Percentiles rank a stretch among this genome's conserved stretches.
Evolutionary conservation across 2,797 vertebrate genomes (phyloP).

Genomic region (Oreochromis grahami): DNA sequence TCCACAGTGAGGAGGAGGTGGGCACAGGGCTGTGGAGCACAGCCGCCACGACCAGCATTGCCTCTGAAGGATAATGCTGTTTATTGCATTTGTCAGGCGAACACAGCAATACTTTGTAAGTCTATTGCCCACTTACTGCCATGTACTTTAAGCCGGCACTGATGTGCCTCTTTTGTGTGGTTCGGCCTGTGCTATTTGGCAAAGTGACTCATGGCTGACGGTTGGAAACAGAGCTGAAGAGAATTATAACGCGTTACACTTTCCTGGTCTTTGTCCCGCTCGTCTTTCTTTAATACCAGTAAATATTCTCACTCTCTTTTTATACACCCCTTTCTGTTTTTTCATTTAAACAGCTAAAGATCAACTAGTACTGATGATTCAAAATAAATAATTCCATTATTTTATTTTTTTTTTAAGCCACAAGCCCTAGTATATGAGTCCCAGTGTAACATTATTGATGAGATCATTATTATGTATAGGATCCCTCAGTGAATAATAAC

Average conservation of each 20-base stretch:
- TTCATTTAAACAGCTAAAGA: constrained; percentile 49
- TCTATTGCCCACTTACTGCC: constrained; percentile 76
- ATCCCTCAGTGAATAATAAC: constrained; percentile 80
- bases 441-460: constrained; percentile 75
- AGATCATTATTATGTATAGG: constrained; percentile 82
- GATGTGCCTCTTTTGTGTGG: constrained; percentile 69
- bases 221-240: constrained; percentile 59
- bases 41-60: constrained; percentile 57
- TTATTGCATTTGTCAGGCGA: constrained; percentile 81
- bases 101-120: constrained; percentile 76
- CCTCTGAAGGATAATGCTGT: constrained; percentile 78
- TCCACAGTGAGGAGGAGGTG: constrained; percentile 48
- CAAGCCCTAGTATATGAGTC: constrained; percentile 58
- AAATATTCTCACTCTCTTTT: constrained; percentile 1
- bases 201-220: constrained; percentile 70
- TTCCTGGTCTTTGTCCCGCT: constrained; percentile 21
- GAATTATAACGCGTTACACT: constrained; percentile 60
- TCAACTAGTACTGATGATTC: constrained; percentile 66
- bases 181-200: constrained; percentile 74
- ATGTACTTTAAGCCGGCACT: constrained; percentile 72
- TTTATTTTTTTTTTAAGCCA: constrained; percentile 64
- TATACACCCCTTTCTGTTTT: neutral
- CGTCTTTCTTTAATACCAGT: neutral
- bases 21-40: constrained; percentile 63
- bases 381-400: constrained; percentile 77